A percentile compares a stretch with the other conserved stretches of the same genome.
Conservation (phyloP, 2,113 vertebrate species). For the Apodemus speciosus region DNA sequence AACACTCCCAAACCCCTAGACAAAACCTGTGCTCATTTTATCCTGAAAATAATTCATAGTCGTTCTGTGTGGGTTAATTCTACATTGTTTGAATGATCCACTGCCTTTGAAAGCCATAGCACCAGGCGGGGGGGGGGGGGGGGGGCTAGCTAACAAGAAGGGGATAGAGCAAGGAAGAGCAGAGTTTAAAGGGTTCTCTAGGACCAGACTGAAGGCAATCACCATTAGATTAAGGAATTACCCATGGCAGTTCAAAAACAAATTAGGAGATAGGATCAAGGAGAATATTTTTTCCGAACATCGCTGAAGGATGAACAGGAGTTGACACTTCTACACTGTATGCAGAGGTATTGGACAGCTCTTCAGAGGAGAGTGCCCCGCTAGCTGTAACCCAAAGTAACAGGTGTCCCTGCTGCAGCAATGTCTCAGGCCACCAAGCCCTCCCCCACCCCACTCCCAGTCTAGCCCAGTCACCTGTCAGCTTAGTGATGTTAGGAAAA, state of each 20-base stretch:
- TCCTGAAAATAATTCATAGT: neutral
- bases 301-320: neutral
- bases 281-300: neutral
- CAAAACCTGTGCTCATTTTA: neutral
- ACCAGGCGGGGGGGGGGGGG: neutral
- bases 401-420: neutral
- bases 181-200: neutral
- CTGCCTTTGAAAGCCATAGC: neutral
- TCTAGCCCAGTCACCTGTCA: neutral
- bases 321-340: neutral
- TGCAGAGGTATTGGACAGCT: no score
- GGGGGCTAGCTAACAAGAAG: neutral
- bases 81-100: neutral
- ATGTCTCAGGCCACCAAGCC: neutral
- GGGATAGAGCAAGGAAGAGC: neutral
- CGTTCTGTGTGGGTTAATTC: neutral
- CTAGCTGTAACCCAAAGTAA: neutral
- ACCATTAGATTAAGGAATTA: neutral
- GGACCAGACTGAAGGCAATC: neutral
- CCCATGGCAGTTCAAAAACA: neutral
- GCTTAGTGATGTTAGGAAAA: neutral
- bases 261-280: neutral
- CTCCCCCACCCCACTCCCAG: accelerated
- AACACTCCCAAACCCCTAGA: neutral
- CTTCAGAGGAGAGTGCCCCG: no score